These are phyloP conservation scores for Ditula angustiorana DNA, from an alignment of 2,888 invertebrate genomes.

Conservation along the genomic window DNA sequence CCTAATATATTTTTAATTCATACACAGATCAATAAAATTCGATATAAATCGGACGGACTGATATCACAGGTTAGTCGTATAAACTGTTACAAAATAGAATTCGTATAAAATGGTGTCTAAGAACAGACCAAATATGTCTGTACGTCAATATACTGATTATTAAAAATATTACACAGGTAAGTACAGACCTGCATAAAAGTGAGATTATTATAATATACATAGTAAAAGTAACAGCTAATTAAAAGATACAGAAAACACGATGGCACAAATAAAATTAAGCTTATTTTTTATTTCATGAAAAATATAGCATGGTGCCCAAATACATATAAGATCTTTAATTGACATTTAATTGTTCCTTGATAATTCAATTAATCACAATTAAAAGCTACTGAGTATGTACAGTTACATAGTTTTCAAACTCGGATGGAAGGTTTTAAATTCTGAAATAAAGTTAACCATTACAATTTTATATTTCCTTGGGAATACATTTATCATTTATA, in stretches of 20 bases:
- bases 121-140: conserved; percentile 5
- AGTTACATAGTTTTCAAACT: neutral
- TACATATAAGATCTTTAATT: neutral
- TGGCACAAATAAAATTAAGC: neutral
- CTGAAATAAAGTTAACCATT: neutral
- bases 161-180: neutral
- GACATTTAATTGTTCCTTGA: neutral
- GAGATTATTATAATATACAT: neutral
- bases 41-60: conserved; percentile 72
- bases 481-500: no score
- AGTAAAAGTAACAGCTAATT: neutral
- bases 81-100: conserved; percentile 51
- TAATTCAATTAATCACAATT: no score
- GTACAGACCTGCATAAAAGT: neutral
- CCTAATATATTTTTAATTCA: conserved; percentile 45
- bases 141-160: neutral
- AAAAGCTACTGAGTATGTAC: no score
- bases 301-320: neutral
- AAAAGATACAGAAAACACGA: neutral
- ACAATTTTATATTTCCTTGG: neutral
- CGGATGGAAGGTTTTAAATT: neutral
- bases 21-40: conserved; percentile 18
- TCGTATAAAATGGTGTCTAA: conserved; percentile 5
- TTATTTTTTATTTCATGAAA: neutral
- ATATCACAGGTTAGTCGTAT: conserved; percentile 83